Conservation (phyloP, 2,113 vertebrate species). For the Calypte anna region DNA sequence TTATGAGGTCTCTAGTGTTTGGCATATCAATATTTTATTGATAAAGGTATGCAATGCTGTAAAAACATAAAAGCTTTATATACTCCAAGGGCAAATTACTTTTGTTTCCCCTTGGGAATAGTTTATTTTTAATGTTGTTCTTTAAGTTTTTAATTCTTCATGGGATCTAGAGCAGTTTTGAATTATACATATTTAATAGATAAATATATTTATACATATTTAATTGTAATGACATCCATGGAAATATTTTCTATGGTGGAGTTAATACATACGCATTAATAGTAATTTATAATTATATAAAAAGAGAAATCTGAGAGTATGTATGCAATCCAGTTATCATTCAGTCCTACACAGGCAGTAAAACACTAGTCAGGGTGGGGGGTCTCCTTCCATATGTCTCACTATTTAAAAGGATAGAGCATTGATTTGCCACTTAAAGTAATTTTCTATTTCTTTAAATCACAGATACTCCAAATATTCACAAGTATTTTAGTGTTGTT, state of each 20-base stretch:
- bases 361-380: not conserved
- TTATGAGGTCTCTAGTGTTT: not conserved
- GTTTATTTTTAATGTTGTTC: slow-evolving; percentile 55
- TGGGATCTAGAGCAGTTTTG: slow-evolving; percentile 33
- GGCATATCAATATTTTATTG: slow-evolving; percentile 36
- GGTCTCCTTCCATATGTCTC: not conserved
- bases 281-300: slow-evolving; percentile 1
- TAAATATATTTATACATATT: not conserved
- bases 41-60: slow-evolving; percentile 14
- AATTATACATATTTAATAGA: not conserved
- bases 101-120: slow-evolving; percentile 23
- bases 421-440: not conserved
- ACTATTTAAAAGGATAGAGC: not conserved
- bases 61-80: slow-evolving; percentile 65
- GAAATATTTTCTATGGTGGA: slow-evolving; percentile 53
- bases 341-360: not conserved
- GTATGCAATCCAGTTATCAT: not conserved
- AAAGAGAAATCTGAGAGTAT: not conserved
- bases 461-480: not conserved
- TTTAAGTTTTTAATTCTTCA: slow-evolving; percentile 58
- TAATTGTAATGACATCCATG: slow-evolving; percentile 48
- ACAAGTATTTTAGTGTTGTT: not conserved
- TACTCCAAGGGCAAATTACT: slow-evolving; percentile 28
- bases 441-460: not conserved
- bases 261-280: slow-evolving; percentile 34